A percentile compares a stretch with the other conserved stretches of the same genome.
Conservation (phyloP, 2,888 invertebrate species). For the Drosophila barbarae region DNA sequence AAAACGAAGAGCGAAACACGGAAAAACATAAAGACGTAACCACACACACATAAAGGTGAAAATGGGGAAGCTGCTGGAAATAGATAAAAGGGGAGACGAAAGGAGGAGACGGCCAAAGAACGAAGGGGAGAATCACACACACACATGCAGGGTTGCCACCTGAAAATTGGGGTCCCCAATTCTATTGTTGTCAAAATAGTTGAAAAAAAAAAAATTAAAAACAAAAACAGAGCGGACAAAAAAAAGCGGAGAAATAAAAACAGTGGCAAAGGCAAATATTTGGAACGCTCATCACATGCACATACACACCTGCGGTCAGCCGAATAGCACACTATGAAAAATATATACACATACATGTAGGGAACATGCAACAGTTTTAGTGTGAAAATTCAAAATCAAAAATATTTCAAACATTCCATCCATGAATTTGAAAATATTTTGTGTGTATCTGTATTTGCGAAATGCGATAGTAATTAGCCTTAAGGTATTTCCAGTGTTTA, state of each 20-base stretch:
- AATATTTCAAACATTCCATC: conserved; percentile 10
- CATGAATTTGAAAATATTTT: not conserved
- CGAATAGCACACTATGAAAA: conserved; percentile 17
- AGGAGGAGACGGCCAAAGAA: conserved; percentile 5
- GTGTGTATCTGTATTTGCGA: not conserved
- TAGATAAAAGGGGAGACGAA: conserved; percentile 17
- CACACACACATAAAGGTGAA: conserved; percentile 58
- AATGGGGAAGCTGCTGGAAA: conserved; percentile 53
- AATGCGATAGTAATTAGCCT: not conserved
- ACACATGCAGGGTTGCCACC: conserved; percentile 26
- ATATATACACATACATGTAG: not conserved
- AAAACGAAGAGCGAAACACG: conserved; percentile 19
- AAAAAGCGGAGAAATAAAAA: conserved; percentile 10
- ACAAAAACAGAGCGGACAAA: not conserved
- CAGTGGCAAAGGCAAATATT: conserved; percentile 17
- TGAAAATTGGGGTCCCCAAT: conserved; percentile 19
- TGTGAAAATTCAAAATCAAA: conserved; percentile 2
- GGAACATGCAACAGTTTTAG: conserved; percentile 13
- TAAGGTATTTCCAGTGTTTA: not conserved
- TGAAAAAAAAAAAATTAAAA: not conserved
- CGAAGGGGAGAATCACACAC: conserved; percentile 45
- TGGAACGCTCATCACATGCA: conserved; percentile 24
- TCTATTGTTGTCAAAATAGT: conserved; percentile 24
- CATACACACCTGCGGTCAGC: conserved; percentile 20
- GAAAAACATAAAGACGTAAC: conserved; percentile 70